Evolutionary conservation across 1,140 invertebrate genomes (phyloP).

Genomic region (Piezodorus guildinii): DNA sequence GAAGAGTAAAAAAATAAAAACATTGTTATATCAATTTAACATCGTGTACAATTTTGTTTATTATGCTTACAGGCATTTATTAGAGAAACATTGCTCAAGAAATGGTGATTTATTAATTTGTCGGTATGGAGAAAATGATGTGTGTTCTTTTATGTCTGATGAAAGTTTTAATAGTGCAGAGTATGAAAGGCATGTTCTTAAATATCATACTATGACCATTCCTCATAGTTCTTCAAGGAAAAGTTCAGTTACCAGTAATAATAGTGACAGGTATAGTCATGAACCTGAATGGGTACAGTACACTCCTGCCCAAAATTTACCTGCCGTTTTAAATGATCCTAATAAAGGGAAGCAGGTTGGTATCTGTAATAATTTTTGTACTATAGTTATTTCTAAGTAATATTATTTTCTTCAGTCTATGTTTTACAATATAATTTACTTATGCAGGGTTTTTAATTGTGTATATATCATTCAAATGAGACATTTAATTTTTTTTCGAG

Average conservation of each 20-base stretch:
- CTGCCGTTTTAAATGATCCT: slow-evolving; percentile 93
- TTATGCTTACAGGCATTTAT: slow-evolving; percentile 52
- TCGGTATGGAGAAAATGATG: slow-evolving; percentile 76
- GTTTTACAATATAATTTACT: too few relatives aligned
- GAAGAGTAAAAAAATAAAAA: too few relatives aligned
- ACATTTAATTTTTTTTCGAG: too few relatives aligned
- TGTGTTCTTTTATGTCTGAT: slow-evolving; percentile 73
- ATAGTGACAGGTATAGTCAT: slow-evolving; percentile 19
- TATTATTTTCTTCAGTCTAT: too few relatives aligned
- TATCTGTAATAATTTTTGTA: too few relatives aligned
- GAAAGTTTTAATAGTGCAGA: slow-evolving; percentile 80
- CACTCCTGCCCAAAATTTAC: slow-evolving; percentile 82
- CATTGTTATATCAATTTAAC: too few relatives aligned
- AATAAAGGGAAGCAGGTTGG: slow-evolving; percentile 67
- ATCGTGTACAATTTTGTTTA: too few relatives aligned
- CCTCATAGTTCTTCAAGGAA: slow-evolving; percentile 9
- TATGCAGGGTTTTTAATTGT: too few relatives aligned
- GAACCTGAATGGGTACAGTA: slow-evolving; percentile 60
- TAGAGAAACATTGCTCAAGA: slow-evolving; percentile 67
- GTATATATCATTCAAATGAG: too few relatives aligned
- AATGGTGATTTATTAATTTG: slow-evolving; percentile 84
- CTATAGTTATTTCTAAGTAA: neutral
- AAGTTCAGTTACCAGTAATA: slow-evolving; percentile 12
- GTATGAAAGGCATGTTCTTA: slow-evolving; percentile 74
- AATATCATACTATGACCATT: slow-evolving; percentile 47